Conservation (phyloP, 2,113 vertebrate species). For the Bucco capensis region DNA sequence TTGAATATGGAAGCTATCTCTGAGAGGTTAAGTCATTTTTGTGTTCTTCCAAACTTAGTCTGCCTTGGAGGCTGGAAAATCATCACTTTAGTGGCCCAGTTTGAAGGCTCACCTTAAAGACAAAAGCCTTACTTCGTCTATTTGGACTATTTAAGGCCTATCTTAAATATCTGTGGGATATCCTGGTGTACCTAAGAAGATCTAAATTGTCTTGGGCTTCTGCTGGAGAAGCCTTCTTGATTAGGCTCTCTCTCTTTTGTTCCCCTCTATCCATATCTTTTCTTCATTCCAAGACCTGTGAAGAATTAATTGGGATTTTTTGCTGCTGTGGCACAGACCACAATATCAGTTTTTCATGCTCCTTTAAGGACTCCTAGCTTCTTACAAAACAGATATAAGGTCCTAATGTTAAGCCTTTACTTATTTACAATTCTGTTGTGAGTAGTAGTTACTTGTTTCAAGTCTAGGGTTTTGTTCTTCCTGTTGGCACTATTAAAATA, state of each 20-base stretch:
- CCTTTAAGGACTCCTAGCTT: background rate
- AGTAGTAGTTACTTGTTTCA: background rate
- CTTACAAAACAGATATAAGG: background rate
- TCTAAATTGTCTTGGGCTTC: background rate
- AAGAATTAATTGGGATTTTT: background rate
- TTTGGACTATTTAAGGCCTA: background rate
- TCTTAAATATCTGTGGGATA: background rate
- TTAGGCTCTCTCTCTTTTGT: background rate
- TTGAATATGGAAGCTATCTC: background rate
- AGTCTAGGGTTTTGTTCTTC: background rate
- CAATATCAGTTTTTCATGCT: background rate
- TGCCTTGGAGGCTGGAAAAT: background rate
- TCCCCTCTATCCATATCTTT: background rate
- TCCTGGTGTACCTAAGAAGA: background rate
- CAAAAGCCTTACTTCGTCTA: background rate
- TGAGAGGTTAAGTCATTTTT: background rate
- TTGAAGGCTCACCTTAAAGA: background rate
- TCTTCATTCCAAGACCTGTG: background rate
- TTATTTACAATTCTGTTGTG: background rate
- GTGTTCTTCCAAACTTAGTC: background rate
- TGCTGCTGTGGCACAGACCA: background rate
- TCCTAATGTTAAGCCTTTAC: background rate
- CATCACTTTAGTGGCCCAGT: background rate
- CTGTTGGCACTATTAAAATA: background rate
- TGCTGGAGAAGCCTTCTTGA: background rate